A percentile compares a stretch with the other conserved stretches of the same genome.
phyloP scores from a whole-genome alignment of 2,113 vertebrate species.

The Hypocryptadius cinnamomeus region DNA sequence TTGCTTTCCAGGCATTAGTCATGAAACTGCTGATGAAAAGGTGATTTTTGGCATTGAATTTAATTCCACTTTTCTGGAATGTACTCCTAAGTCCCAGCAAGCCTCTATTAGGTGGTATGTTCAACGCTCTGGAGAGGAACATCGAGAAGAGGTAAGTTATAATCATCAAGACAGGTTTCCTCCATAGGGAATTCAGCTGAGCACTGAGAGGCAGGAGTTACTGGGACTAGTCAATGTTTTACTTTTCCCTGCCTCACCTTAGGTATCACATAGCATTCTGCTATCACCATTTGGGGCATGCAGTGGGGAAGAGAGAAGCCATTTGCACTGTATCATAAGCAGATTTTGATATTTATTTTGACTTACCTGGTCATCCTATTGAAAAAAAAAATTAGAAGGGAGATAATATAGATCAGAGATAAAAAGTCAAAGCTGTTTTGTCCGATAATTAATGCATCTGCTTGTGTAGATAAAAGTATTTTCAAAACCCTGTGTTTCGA shows the following conservation, averaged over 20 bases:
- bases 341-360: not conserved
- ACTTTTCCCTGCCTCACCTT: constrained; percentile 26
- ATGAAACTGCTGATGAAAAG: constrained; percentile 86
- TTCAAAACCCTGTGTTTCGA: not conserved
- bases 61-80: constrained; percentile 98
- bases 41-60: constrained; percentile 92
- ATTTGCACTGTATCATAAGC: not conserved
- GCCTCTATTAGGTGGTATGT: constrained; percentile 89
- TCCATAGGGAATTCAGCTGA: constrained; percentile 2
- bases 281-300: not conserved
- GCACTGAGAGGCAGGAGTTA: constrained; percentile 3
- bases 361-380: not conserved
- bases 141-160: constrained; percentile 85
- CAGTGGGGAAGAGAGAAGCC: not conserved
- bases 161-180: not conserved
- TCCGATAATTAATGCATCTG: not conserved
- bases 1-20: constrained; percentile 76
- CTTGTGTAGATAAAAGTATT: not conserved
- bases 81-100: constrained; percentile 94
- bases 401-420: not conserved
- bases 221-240: not conserved
- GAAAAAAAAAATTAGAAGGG: not conserved
- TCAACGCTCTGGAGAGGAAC: constrained; percentile 83
- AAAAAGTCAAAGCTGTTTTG: not conserved
- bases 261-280: constrained; percentile 1